Evolutionary conservation across 2,797 vertebrate genomes (phyloP).

Genomic region (Myotis planiceps): DNA sequence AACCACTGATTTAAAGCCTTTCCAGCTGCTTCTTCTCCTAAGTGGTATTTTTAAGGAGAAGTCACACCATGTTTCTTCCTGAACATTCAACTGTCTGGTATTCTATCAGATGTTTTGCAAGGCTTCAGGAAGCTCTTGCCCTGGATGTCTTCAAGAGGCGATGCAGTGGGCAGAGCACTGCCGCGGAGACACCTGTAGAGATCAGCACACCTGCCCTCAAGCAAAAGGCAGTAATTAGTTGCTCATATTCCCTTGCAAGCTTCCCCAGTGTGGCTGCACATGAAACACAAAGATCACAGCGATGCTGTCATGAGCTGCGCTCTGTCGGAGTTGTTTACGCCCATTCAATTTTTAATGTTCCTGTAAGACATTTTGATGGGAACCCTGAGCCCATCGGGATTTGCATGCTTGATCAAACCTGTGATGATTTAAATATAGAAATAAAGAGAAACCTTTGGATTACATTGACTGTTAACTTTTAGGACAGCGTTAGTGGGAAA

Average conservation of each 20-base stretch:
- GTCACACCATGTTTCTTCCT: conserved; percentile 54
- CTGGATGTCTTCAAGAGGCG: conserved; percentile 81
- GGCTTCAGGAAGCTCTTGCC: conserved; percentile 71
- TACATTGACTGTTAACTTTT: conserved; percentile 76
- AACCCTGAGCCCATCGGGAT: conserved; percentile 80
- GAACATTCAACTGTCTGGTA: conserved; percentile 74
- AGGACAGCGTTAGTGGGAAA: conserved; percentile 72
- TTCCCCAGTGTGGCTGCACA: conserved; percentile 78
- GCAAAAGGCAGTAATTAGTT: conserved; percentile 88
- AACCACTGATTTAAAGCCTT: background rate
- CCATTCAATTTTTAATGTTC: conserved; percentile 87
- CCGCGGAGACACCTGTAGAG: conserved; percentile 85
- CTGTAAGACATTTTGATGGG: conserved; percentile 86
- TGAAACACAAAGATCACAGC: conserved; percentile 83
- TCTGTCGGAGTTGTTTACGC: conserved; percentile 86
- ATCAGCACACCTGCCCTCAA: conserved; percentile 87
- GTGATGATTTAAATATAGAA: conserved; percentile 81
- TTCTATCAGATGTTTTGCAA: conserved; percentile 74
- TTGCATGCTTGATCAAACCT: conserved; percentile 79
- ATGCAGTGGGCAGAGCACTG: conserved; percentile 79
- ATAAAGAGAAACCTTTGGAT: conserved; percentile 79
- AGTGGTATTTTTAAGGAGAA: conserved; percentile 66
- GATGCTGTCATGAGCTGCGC: conserved; percentile 70
- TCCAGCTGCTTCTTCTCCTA: conserved; percentile 62
- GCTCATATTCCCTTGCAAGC: conserved; percentile 83